These are phyloP conservation scores for Mastigias papua DNA, from an alignment of 30 jellyfish, hydroid and myxozoan species.

Conservation along the genomic window DNA sequence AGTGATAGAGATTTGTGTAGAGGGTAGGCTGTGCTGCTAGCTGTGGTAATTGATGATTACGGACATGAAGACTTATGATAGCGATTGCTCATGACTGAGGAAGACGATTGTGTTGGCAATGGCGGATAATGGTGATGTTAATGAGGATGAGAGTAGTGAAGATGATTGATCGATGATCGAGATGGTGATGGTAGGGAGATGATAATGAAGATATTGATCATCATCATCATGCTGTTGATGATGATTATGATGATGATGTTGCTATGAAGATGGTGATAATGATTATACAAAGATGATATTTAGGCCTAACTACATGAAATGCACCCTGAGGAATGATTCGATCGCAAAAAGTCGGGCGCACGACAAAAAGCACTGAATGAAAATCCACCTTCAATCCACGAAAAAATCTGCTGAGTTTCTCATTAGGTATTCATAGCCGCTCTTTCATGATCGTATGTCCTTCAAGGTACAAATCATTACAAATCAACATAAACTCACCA, in stretches of 20 bases:
- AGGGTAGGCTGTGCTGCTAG: no score
- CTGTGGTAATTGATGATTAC: conserved; percentile 1
- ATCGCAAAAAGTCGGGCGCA: no score
- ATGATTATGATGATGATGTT: conserved; percentile 11
- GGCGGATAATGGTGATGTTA: background rate
- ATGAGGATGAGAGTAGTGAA: background rate
- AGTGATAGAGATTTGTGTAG: no score
- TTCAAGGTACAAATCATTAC: background rate
- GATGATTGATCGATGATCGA: conserved; percentile 2
- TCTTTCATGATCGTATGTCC: no score
- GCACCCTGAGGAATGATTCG: no score
- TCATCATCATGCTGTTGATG: conserved; percentile 2
- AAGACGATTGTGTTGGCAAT: background rate
- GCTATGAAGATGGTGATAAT: conserved; percentile 6
- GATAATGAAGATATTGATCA: background rate
- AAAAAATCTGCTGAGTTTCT: no score
- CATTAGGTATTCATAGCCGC: no score
- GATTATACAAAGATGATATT: background rate
- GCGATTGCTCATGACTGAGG: no score
- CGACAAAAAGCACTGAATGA: no score
- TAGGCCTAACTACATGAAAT: no score
- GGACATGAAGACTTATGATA: no score
- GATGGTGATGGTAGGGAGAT: background rate
- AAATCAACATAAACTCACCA: conserved; percentile 14
- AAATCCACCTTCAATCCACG: no score